Evolutionary conservation across 1,140 invertebrate genomes (phyloP).

Genomic region (Camponotus pennsylvanicus): DNA sequence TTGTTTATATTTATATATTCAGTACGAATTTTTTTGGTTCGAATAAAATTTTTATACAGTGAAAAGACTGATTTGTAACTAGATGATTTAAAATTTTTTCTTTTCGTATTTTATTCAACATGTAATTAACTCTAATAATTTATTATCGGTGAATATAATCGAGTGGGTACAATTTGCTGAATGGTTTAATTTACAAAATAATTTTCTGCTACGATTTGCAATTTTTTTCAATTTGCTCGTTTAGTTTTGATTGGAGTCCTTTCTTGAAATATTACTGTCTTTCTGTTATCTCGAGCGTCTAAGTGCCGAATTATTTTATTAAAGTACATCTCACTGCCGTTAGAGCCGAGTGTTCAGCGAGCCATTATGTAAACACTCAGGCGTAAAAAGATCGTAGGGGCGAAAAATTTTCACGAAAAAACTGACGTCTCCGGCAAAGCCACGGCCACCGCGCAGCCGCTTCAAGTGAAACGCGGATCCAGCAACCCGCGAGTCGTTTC

Average conservation of each 20-base stretch:
- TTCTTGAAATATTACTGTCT: conserved; percentile 30
- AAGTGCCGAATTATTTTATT: conserved; percentile 72
- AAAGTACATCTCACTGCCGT: conserved; percentile 83
- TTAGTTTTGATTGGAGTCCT: conserved; percentile 8
- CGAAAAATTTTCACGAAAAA: conserved; percentile 68
- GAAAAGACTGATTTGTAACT: background rate
- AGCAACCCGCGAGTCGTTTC: conserved; percentile 51
- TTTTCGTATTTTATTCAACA: background rate
- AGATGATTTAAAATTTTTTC: conserved; percentile 2
- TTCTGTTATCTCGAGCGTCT: conserved; percentile 12
- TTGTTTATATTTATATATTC: background rate
- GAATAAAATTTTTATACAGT: conserved; percentile 62
- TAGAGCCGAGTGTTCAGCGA: conserved; percentile 75
- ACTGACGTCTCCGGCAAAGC: conserved; percentile 37
- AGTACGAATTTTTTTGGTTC: background rate
- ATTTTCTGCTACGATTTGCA: background rate
- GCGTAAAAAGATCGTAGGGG: conserved; percentile 68
- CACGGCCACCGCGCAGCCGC: conserved; percentile 46
- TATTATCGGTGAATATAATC: background rate
- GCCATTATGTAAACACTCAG: conserved; percentile 81
- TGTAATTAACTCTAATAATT: conserved; percentile 18
- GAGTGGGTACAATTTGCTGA: background rate
- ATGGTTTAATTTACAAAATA: background rate
- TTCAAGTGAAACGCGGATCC: conserved; percentile 57
- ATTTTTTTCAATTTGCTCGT: conserved; percentile 1